These are phyloP conservation scores for Tromatobia lineatoria DNA, from an alignment of 2,888 invertebrate genomes.

Conservation along the genomic window DNA sequence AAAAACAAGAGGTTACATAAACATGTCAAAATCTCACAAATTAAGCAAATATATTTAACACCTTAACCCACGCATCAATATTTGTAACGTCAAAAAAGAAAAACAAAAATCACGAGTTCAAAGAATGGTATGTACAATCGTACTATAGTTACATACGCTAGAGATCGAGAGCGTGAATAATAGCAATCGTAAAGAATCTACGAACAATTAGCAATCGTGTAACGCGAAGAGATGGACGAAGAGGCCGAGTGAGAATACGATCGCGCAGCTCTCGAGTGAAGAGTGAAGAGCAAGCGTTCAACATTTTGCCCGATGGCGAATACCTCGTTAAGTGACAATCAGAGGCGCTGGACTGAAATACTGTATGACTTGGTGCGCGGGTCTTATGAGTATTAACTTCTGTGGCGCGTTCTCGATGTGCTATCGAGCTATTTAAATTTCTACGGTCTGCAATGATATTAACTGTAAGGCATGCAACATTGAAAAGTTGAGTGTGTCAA, in stretches of 20 bases:
- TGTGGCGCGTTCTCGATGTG: conserved; percentile 6
- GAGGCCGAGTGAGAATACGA: conserved; percentile 8
- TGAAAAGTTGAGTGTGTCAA: conserved; percentile 37
- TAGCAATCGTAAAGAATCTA: conserved; percentile 81
- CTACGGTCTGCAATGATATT: conserved; percentile 27
- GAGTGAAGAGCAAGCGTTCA: conserved; percentile 62
- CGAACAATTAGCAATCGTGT: conserved; percentile 81
- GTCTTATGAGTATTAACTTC: conserved; percentile 51
- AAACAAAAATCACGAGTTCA: conserved; percentile 1
- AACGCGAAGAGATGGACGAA: conserved; percentile 74
- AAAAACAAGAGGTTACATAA: conserved; percentile 34
- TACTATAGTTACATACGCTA: background rate
- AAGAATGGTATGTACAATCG: conserved; percentile 22
- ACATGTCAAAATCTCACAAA: conserved; percentile 44
- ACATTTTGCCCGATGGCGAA: conserved; percentile 81
- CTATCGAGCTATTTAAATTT: conserved; percentile 33
- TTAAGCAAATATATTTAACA: conserved; percentile 34
- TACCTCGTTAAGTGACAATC: conserved; percentile 84
- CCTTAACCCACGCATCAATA: conserved; percentile 30
- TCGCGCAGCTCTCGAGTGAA: background rate
- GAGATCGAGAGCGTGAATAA: conserved; percentile 72
- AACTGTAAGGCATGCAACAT: conserved; percentile 12
- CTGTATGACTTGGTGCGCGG: conserved; percentile 71
- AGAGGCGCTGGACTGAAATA: conserved; percentile 81
- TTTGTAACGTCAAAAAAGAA: conserved; percentile 11